Evolutionary conservation across 2,888 invertebrate genomes (phyloP).

Genomic region (Branchellion lobata): DNA sequence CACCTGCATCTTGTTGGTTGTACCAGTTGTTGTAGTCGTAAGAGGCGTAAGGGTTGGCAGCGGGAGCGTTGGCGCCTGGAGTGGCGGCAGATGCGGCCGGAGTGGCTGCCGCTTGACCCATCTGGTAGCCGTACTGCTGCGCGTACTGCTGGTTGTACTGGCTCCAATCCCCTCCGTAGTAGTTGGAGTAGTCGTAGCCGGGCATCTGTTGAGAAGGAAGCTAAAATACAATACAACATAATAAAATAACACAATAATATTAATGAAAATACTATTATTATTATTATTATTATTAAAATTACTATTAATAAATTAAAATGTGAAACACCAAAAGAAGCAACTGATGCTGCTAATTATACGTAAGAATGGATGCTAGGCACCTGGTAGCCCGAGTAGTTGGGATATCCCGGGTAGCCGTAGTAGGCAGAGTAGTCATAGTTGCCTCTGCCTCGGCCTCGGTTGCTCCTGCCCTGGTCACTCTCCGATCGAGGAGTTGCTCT

Average conservation of each 20-base stretch:
- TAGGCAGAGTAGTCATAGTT: constrained; percentile 60
- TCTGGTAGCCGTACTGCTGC: constrained; percentile 38
- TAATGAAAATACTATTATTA: no score
- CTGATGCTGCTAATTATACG: no score
- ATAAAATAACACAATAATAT: no score
- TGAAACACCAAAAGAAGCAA: not conserved
- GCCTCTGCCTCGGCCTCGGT: constrained; percentile 53
- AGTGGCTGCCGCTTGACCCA: constrained; percentile 2
- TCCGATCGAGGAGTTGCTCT: constrained; percentile 77
- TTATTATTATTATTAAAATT: no score
- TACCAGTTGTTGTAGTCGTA: constrained; percentile 21
- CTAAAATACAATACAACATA: not conserved
- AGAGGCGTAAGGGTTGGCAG: constrained; percentile 1
- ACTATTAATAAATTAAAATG: no score
- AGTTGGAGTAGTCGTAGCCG: constrained; percentile 46
- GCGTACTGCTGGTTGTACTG: constrained; percentile 39
- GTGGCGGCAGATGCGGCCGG: not conserved
- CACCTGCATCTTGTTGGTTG: constrained; percentile 8
- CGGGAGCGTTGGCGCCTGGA: not conserved
- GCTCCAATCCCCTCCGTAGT: constrained; percentile 46
- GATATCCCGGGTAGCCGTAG: constrained; percentile 41
- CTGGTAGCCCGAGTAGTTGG: constrained; percentile 50
- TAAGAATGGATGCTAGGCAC: no score
- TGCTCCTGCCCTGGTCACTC: constrained; percentile 17
- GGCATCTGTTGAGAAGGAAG: constrained; percentile 45